These are phyloP conservation scores for Apodemia duryi DNA, from an alignment of 2,888 invertebrate species.

Conservation along the genomic window DNA sequence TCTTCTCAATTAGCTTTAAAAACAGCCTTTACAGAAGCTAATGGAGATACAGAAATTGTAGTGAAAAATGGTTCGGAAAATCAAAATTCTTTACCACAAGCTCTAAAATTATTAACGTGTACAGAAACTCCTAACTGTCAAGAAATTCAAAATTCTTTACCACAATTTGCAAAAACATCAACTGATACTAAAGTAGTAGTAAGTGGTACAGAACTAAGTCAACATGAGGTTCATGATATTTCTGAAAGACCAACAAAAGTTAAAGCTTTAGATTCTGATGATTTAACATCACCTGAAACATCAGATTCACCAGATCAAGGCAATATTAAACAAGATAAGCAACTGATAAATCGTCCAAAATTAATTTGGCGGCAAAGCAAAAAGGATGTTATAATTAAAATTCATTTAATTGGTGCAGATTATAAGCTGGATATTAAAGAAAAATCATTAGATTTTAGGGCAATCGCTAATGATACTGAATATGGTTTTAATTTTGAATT, in stretches of 20 bases:
- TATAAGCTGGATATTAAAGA: slow-evolving; percentile 51
- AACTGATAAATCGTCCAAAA: slow-evolving; percentile 46
- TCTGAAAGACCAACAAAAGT: slow-evolving; percentile 21
- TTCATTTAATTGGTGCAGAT: slow-evolving; percentile 48
- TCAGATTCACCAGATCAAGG: slow-evolving; percentile 8
- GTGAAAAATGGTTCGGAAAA: neutral
- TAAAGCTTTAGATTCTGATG: slow-evolving; percentile 43
- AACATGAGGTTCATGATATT: neutral
- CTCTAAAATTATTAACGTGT: neutral
- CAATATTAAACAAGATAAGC: slow-evolving; percentile 10
- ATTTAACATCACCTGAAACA: slow-evolving; percentile 37
- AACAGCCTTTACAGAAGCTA: neutral
- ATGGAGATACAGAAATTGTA: neutral
- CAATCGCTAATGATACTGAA: slow-evolving; percentile 40
- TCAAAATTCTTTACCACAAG: neutral
- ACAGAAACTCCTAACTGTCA: neutral
- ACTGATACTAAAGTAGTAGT: slow-evolving; percentile 17
- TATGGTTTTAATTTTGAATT: slow-evolving; percentile 60
- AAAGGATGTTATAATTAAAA: slow-evolving; percentile 47
- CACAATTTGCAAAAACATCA: slow-evolving; percentile 3
- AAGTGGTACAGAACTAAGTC: neutral
- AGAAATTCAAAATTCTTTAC: neutral
- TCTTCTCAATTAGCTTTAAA: neutral
- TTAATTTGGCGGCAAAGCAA: slow-evolving; percentile 60
- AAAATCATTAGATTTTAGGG: slow-evolving; percentile 45